phyloP scores from a whole-genome alignment of 2,888 invertebrate genomes.

The Trachelus troglodyta region DNA sequence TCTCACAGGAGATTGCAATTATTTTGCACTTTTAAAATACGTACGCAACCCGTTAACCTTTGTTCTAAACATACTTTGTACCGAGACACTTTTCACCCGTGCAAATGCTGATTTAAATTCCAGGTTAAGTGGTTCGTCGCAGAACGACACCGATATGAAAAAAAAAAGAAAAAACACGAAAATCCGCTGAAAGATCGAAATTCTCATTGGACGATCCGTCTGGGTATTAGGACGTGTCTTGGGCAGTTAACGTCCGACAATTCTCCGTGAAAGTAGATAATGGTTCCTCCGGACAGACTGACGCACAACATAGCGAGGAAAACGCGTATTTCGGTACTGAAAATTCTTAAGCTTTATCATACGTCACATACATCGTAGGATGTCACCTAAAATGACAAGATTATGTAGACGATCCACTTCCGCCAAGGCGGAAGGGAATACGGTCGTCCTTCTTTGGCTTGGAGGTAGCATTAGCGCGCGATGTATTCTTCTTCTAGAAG shows the following conservation, averaged over 20 bases:
- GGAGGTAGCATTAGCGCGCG: not conserved
- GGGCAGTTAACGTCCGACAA: not conserved
- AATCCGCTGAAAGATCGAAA: not conserved
- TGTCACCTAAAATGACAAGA: slow-evolving; percentile 60
- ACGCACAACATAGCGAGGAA: not conserved
- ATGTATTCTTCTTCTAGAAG: slow-evolving; percentile 15
- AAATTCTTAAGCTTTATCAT: slow-evolving; percentile 27
- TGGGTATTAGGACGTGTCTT: not conserved
- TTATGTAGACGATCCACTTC: slow-evolving; percentile 43
- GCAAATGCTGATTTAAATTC: too few relatives aligned
- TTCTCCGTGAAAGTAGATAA: not conserved
- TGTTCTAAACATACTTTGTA: too few relatives aligned
- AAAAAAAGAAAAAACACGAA: not conserved
- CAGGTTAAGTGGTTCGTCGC: not conserved
- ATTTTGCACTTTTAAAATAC: too few relatives aligned
- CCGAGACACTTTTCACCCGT: too few relatives aligned
- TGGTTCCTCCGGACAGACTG: not conserved
- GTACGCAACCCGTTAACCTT: too few relatives aligned
- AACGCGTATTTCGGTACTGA: not conserved
- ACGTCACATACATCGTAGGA: slow-evolving; percentile 46
- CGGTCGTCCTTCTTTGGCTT: slow-evolving; percentile 17
- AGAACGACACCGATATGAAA: not conserved
- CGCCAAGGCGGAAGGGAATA: slow-evolving; percentile 30
- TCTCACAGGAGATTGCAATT: too few relatives aligned
- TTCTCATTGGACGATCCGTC: not conserved